Percentiles rank a stretch among this genome's conserved stretches.
phyloP scores from a whole-genome alignment of 2,113 vertebrate species.

The Lichenostomus cassidix region DNA sequence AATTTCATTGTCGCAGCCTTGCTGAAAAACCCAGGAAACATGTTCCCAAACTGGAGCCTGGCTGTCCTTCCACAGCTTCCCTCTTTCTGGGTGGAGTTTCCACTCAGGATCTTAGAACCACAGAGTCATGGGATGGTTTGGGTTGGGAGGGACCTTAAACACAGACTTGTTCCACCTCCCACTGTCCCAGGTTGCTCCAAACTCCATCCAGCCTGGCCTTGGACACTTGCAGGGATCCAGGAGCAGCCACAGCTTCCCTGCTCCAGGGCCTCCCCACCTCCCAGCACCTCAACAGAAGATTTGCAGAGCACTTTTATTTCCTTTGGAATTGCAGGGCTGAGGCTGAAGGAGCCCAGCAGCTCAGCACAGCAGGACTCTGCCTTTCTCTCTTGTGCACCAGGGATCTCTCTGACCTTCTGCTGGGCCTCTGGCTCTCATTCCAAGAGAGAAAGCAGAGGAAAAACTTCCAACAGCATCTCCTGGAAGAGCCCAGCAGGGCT shows the following conservation, averaged over 20 bases:
- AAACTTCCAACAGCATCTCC: not conserved
- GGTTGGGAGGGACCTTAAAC: not conserved
- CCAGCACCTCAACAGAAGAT: not conserved
- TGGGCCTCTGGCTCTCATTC: too few relatives aligned
- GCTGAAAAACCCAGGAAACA: not conserved
- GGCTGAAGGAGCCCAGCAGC: not conserved
- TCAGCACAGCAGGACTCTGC: not conserved
- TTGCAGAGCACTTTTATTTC: not conserved
- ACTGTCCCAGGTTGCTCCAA: not conserved
- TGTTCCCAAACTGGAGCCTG: not conserved
- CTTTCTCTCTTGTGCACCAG: not conserved
- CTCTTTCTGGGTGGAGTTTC: not conserved
- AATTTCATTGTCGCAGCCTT: not conserved
- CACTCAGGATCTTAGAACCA: not conserved
- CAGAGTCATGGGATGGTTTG: not conserved
- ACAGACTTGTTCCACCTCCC: not conserved
- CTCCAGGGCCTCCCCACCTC: not conserved
- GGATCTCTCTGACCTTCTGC: not conserved
- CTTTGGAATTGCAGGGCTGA: not conserved
- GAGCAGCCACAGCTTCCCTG: not conserved
- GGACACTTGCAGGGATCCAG: not conserved
- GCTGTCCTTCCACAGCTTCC: not conserved
- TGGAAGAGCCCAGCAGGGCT: not conserved
- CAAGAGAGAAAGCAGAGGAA: not conserved
- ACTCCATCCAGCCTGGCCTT: rapidly evolving